Conservation (phyloP, 2,797 vertebrate genomes). For the Hippoglossus hippoglossus region DNA sequence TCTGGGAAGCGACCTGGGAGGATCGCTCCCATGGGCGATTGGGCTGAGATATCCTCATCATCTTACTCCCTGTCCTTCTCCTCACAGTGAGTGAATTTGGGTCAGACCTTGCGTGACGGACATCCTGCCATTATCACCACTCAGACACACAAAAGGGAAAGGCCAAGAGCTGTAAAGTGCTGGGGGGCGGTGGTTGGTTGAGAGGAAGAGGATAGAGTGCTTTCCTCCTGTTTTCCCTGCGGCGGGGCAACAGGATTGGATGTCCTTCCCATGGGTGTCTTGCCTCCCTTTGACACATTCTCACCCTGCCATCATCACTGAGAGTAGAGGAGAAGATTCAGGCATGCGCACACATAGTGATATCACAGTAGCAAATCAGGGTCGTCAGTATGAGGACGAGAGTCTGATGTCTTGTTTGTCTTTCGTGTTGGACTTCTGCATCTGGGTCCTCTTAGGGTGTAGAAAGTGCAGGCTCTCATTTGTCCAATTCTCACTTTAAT, state of each 20-base stretch:
- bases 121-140: constrained; percentile 79
- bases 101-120: constrained; percentile 82
- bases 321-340: constrained; percentile 28
- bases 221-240: constrained; percentile 46
- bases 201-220: constrained; percentile 49
- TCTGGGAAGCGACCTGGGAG: constrained; percentile 60
- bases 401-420: constrained; percentile 22
- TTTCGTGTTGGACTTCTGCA: constrained; percentile 11
- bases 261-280: constrained; percentile 57
- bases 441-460: constrained; percentile 34
- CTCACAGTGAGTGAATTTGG: constrained; percentile 72
- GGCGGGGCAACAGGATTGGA: constrained; percentile 57
- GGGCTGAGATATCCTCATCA: constrained; percentile 76
- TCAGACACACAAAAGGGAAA: constrained; percentile 70
- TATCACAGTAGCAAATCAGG: constrained; percentile 13
- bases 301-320: constrained; percentile 45
- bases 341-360: constrained; percentile 27
- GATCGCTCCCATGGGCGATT: constrained; percentile 75
- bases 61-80: constrained; percentile 38
- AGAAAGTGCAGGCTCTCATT: constrained; percentile 63
- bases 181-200: constrained; percentile 35
- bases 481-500: constrained; percentile 54
- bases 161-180: constrained; percentile 64
- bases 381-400: constrained; percentile 5
- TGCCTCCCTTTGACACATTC: constrained; percentile 66